phyloP scores from a whole-genome alignment of 2,113 vertebrate species.

The Saccopteryx leptura region DNA sequence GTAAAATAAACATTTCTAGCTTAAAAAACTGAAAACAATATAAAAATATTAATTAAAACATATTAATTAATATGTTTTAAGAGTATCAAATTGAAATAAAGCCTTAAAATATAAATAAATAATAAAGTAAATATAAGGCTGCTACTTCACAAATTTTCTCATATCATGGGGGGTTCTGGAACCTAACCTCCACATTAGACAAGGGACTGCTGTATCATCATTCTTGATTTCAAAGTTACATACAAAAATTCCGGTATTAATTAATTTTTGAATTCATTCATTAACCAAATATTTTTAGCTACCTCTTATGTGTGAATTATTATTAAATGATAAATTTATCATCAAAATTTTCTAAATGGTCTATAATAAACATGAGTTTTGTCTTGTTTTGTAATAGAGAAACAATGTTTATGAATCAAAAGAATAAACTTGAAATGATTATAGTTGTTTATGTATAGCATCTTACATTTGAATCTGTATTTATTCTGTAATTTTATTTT shows the following conservation, averaged over 20 bases:
- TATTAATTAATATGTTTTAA: no score
- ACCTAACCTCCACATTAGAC: no score
- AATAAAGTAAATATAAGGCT: no score
- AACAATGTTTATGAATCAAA: slow-evolving; percentile 5
- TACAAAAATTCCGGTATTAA: background rate
- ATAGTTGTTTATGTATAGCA: background rate
- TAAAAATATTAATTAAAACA: no score
- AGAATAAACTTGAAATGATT: background rate
- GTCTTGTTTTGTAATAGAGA: background rate
- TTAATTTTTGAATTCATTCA: background rate
- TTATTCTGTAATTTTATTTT: background rate
- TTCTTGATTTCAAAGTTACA: background rate
- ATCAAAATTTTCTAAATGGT: background rate
- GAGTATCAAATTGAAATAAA: no score
- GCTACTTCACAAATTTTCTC: no score
- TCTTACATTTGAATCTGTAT: background rate
- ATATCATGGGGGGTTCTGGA: no score
- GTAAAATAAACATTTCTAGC: no score
- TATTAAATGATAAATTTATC: background rate
- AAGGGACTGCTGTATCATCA: background rate
- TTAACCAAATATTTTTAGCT: background rate
- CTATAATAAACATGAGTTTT: background rate
- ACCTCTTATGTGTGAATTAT: background rate
- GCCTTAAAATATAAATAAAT: no score
- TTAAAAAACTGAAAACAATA: no score